phyloP scores from a whole-genome alignment of 1,140 invertebrate species.

The Galleria mellonella region DNA sequence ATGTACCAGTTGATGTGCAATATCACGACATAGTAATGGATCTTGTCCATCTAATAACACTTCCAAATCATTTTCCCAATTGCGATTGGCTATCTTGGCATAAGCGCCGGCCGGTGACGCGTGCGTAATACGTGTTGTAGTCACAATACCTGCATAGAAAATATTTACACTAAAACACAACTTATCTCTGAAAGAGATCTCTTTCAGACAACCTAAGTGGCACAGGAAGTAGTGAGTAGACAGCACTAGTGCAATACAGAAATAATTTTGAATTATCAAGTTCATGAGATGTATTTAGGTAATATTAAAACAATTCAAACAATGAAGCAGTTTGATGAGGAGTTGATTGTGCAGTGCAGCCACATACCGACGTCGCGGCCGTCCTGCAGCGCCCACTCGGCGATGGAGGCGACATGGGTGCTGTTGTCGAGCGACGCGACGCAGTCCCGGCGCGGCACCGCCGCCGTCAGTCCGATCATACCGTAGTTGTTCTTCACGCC shows the following conservation, averaged over 20 bases:
- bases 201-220: too few species aligned
- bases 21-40: conserved; percentile 73
- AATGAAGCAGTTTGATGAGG: too few species aligned
- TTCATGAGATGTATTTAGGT: neutral
- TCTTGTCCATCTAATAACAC: neutral
- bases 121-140: conserved; percentile 84
- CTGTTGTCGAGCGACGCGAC: conserved; percentile 57
- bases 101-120: conserved; percentile 28
- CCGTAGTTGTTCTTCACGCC: conserved; percentile 86
- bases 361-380: conserved; percentile 71
- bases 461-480: conserved; percentile 79
- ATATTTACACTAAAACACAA: neutral
- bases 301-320: neutral
- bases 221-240: too few species aligned
- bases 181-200: too few species aligned
- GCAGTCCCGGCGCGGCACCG: conserved; percentile 69
- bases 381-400: conserved; percentile 78
- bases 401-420: conserved; percentile 78
- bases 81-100: conserved; percentile 20
- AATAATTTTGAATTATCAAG: too few species aligned
- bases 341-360: too few species aligned
- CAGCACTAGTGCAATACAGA: too few species aligned
- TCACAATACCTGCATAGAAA: conserved; percentile 77
- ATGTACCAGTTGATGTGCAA: conserved; percentile 82
- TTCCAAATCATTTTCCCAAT: conserved; percentile 26